phyloP scores from a whole-genome alignment of 1,140 invertebrate species.

The Rhagoletis pomonella region DNA sequence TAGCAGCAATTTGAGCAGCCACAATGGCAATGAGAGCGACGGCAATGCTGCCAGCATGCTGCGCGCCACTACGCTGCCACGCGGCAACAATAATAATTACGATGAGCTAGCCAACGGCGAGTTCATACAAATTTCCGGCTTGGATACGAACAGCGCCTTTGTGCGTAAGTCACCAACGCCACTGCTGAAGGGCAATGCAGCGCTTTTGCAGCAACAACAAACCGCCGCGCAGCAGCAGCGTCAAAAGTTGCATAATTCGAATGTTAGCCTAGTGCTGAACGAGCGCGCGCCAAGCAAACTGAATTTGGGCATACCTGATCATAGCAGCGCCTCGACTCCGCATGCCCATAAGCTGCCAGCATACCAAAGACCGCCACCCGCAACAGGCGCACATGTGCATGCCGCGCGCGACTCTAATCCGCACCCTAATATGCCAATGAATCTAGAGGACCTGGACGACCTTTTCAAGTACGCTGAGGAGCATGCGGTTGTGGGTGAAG shows the following conservation, averaged over 20 bases:
- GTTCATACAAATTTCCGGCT: conserved; percentile 74
- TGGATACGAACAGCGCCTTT: conserved; percentile 77
- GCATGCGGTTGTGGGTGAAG: conserved; percentile 76
- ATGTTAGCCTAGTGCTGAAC: conserved; percentile 59
- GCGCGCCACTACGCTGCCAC: conserved; percentile 64
- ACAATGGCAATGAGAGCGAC: conserved; percentile 65
- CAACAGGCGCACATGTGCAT: neutral
- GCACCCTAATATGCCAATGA: conserved; percentile 75
- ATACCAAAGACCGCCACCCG: conserved; percentile 59
- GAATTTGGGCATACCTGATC: conserved; percentile 72
- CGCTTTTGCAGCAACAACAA: conserved; percentile 18
- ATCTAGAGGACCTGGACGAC: conserved; percentile 84
- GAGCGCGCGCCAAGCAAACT: conserved; percentile 65
- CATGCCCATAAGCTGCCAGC: conserved; percentile 66
- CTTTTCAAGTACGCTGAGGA: conserved; percentile 81
- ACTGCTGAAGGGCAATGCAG: conserved; percentile 66
- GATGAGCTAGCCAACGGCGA: conserved; percentile 68
- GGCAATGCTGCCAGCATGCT: conserved; percentile 59
- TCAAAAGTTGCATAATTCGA: conserved; percentile 56
- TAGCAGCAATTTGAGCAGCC: conserved; percentile 50
- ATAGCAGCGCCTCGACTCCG: conserved; percentile 58
- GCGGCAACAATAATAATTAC: conserved; percentile 74
- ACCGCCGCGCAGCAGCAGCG: conserved; percentile 25
- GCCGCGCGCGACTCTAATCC: conserved; percentile 65
- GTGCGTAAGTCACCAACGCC: conserved; percentile 78